A percentile compares a stretch with the other conserved stretches of the same genome.
Conservation (phyloP, 2,113 vertebrate species). For the Micromys minutus region DNA sequence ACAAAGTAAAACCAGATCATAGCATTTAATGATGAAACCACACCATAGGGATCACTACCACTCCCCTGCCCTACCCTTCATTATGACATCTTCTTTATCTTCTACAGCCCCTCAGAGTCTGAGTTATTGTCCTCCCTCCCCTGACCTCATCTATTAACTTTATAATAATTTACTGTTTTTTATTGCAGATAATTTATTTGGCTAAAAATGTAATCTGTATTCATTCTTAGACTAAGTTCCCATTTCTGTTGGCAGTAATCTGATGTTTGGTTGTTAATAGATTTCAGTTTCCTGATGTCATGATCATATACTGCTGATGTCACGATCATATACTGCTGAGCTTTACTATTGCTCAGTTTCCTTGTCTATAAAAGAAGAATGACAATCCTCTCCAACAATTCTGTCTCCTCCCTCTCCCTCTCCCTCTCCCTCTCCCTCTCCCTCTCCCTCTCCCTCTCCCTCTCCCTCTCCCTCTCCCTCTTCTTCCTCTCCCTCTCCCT, state of each 20-base stretch:
- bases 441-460: too few species aligned
- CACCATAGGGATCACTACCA: not conserved
- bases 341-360: not conserved
- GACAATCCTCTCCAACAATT: not conserved
- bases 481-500: too few species aligned
- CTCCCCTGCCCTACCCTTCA: not conserved
- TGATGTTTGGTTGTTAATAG: not conserved
- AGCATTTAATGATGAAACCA: not conserved
- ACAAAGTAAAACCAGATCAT: not conserved
- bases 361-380: not conserved
- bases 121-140: not conserved
- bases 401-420: too few species aligned
- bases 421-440: too few species aligned
- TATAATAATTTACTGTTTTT: not conserved
- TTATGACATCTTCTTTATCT: not conserved
- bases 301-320: not conserved
- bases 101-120: not conserved
- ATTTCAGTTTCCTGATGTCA: not conserved
- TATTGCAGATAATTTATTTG: not conserved
- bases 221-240: not conserved
- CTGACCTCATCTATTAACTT: fast-evolving
- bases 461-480: too few species aligned
- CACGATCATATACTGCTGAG: too few species aligned
- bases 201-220: not conserved
- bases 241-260: not conserved